A percentile compares a stretch with the other conserved stretches of the same genome.
phyloP scores from a whole-genome alignment of 2,797 vertebrate genomes.

The Lagodon rhomboides region DNA sequence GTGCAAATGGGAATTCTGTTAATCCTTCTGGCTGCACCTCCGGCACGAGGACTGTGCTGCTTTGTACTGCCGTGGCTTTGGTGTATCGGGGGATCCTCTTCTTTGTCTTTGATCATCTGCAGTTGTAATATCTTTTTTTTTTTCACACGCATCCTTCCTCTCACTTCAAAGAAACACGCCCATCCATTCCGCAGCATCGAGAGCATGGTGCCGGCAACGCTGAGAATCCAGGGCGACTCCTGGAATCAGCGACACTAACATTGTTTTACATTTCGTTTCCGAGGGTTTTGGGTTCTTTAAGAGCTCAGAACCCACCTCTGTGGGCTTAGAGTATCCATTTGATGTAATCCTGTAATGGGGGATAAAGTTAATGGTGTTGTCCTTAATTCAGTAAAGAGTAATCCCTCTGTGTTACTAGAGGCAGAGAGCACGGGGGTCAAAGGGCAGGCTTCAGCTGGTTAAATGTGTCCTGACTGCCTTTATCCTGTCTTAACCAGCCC shows the following conservation, averaged over 20 bases:
- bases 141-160: conserved; percentile 41
- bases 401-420: conserved; percentile 41
- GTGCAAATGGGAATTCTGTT: conserved; percentile 26
- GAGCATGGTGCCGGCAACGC: conserved; percentile 44
- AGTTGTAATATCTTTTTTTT: conserved; percentile 39
- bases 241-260: conserved; percentile 18
- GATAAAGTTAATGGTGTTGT: conserved; percentile 54
- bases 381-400: conserved; percentile 56
- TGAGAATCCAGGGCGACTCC: conserved; percentile 22
- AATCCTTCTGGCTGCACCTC: conserved; percentile 56
- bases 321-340: conserved; percentile 33
- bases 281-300: conserved; percentile 34
- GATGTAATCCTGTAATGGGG: conserved; percentile 63
- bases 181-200: conserved; percentile 22
- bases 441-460: conserved; percentile 50
- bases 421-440: conserved; percentile 44
- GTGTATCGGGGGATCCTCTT: conserved; percentile 51
- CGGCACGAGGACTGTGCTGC: conserved; percentile 38
- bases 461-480: conserved; percentile 33
- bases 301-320: conserved; percentile 28
- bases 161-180: conserved; percentile 47
- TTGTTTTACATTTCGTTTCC: conserved; percentile 16
- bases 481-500: conserved; percentile 29
- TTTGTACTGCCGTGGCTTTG: conserved; percentile 65
- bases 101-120: conserved; percentile 54